Evolutionary conservation across 2,888 invertebrate species (phyloP), one percentile per base, ranked within the genome.

Genomic region (Steinernema carpocapsae): DNA sequence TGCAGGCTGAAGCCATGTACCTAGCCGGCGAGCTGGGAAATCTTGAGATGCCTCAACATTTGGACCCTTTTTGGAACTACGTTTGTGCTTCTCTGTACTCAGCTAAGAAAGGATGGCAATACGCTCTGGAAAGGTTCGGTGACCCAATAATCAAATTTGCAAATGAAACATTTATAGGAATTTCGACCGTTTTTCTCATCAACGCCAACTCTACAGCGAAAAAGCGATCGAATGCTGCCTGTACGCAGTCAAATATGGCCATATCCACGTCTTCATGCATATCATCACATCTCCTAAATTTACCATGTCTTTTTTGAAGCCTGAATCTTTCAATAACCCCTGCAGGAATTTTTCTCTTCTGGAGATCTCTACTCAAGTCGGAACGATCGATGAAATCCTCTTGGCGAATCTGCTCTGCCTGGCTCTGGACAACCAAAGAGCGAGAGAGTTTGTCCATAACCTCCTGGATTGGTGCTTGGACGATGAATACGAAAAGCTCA

Each of bases 381-480:
- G 2, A 7, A 10, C 17, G 14, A 17, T 37, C 32, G 64, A 64
- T 17, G 32, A 29, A 17, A n/a, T 64, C 29, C 32, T 64, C 17
- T 17, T 64, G 29, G 64, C 64, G 29, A 17, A 22, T 6, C 64
- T 64, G 1, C 32, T 64, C 17, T 29, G 29, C 29, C 26, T 64
- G 32, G 24, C 64, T 26, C 32, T 26, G 17, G 64, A 64, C 17
- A 14, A 32, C 17, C 29, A 1, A 17, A 26, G 29, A 32, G 37
- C 19, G 4, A 4, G 64, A n/a, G 17, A 64, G 17, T 64, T 64
- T 29, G 29, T 19, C 17, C 24, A 32, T 1, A 29, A 64, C 3
- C 29, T 64, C 17, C 26, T 64, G 6, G 64, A 64, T n/a, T 64
- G 64, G 64, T 64, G 64, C 32, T 3, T 64, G 26, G 64, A 64